phyloP scores from a whole-genome alignment of 2,888 invertebrate species.

The Nectonema munidae region DNA sequence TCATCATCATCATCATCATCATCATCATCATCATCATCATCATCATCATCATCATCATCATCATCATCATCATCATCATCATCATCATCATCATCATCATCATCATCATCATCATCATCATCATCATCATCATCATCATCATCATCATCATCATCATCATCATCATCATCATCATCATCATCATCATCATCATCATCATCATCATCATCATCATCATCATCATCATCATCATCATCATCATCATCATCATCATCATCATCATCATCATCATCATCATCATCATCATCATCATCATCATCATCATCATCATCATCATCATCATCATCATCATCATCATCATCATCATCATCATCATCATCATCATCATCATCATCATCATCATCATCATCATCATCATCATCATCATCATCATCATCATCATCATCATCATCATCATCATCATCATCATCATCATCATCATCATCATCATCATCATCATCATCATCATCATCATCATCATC shows the following conservation, averaged over 20 bases:
- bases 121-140: conserved; percentile 19
- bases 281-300: conserved; percentile 19
- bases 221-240: conserved; percentile 19
- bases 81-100: conserved; percentile 18
- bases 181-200: conserved; percentile 21
- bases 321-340: conserved; percentile 22
- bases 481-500: no score
- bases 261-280: conserved; percentile 20
- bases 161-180: conserved; percentile 18
- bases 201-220: conserved; percentile 17
- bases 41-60: conserved; percentile 20
- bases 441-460: no score
- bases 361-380: no score
- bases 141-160: conserved; percentile 19
- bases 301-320: conserved; percentile 16
- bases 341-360: no score
- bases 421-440: no score
- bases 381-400: no score
- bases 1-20: conserved; percentile 19
- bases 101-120: conserved; percentile 21
- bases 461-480: no score
- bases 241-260: conserved; percentile 20
- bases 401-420: no score
- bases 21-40: conserved; percentile 20
- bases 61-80: conserved; percentile 18